These are phyloP conservation scores for Conomelus anceps DNA, from an alignment of 2,888 invertebrate genomes.

Conservation along the genomic window DNA sequence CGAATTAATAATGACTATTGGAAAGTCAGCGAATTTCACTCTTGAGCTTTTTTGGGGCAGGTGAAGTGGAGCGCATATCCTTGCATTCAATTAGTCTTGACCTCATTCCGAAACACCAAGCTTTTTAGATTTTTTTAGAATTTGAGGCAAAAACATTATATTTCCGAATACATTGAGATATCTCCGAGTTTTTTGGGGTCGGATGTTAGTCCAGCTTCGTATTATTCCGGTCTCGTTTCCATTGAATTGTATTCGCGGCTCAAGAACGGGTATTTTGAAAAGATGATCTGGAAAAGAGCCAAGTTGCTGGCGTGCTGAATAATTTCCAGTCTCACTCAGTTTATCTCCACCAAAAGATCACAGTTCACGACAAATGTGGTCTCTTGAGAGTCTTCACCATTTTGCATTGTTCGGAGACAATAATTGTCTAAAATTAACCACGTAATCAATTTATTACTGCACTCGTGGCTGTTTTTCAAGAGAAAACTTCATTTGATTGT, in stretches of 20 bases:
- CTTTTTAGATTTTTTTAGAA: not conserved
- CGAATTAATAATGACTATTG: not conserved
- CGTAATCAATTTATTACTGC: not conserved
- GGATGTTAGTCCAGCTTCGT: not conserved
- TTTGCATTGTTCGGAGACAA: not conserved
- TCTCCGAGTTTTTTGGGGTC: not conserved
- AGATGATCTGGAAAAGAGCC: not conserved
- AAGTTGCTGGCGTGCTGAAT: not conserved
- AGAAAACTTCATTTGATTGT: not conserved
- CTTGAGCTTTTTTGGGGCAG: not conserved
- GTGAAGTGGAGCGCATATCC: not conserved
- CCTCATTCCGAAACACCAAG: not conserved
- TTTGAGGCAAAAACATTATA: not conserved
- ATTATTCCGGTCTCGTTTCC: not conserved
- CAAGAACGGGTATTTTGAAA: not conserved
- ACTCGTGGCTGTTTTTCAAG: too few relatives aligned
- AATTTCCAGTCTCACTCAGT: not conserved
- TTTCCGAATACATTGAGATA: not conserved
- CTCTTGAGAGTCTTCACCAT: not conserved
- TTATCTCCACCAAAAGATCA: not conserved
- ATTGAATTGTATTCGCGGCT: not conserved
- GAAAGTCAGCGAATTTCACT: not conserved
- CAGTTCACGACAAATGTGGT: not conserved
- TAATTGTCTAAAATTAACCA: not conserved
- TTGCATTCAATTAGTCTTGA: not conserved